A percentile compares a stretch with the other conserved stretches of the same genome.
Evolutionary conservation across 2,113 vertebrate genomes (phyloP).

Genomic region (Xiphias gladius): DNA sequence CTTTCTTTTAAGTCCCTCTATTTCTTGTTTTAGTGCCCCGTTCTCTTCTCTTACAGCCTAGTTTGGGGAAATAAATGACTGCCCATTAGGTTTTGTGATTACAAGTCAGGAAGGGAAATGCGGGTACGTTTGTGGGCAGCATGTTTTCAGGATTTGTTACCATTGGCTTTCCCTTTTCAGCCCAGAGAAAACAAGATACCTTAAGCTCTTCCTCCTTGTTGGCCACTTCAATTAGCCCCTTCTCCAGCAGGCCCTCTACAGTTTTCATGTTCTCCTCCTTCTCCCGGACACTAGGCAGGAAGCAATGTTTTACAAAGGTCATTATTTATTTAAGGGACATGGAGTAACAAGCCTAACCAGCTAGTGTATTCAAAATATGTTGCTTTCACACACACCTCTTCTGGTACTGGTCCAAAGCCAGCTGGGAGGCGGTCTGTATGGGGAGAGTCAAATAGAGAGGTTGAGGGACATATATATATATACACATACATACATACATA

Average conservation of each 20-base stretch:
- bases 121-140: not conserved
- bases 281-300: slow-evolving; percentile 85
- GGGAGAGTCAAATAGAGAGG: slow-evolving; percentile 25
- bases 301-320: not conserved
- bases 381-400: slow-evolving; percentile 77
- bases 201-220: slow-evolving; percentile 95
- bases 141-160: not conserved
- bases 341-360: slow-evolving; percentile 1
- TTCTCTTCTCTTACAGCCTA: slow-evolving; percentile 89
- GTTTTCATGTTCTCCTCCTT: slow-evolving; percentile 95
- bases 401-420: slow-evolving; percentile 83
- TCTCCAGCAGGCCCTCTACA: slow-evolving; percentile 92
- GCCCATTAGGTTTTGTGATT: slow-evolving; percentile 30
- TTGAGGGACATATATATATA: too few relatives aligned
- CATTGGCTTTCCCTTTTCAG: not conserved
- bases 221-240: slow-evolving; percentile 95
- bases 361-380: slow-evolving; percentile 1
- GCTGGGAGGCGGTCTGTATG: slow-evolving; percentile 77
- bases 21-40: slow-evolving; percentile 85
- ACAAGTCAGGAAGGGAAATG: slow-evolving; percentile 18
- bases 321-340: not conserved
- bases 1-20: slow-evolving; percentile 87
- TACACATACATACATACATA: too few relatives aligned
- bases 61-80: slow-evolving; percentile 26
- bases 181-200: slow-evolving; percentile 75